Conservation (phyloP, 2,888 invertebrate genomes). For the Thereva nobilitata region DNA sequence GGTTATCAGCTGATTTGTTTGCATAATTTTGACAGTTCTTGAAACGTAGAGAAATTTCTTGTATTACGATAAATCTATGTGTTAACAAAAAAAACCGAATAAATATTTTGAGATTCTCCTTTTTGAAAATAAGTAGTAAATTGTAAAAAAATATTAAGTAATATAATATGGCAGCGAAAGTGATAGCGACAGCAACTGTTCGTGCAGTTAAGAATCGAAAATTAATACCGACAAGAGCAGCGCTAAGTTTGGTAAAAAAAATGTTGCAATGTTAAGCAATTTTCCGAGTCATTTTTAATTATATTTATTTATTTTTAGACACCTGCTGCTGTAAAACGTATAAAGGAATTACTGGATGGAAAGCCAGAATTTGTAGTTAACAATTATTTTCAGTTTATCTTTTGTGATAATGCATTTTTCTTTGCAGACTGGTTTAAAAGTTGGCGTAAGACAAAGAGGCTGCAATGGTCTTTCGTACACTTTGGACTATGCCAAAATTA, state of each 20-base stretch:
- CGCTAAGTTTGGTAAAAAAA: slow-evolving; percentile 72
- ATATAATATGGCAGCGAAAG: slow-evolving; percentile 71
- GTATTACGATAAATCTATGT: too few relatives aligned
- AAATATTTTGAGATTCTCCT: too few relatives aligned
- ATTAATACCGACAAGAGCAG: slow-evolving; percentile 80
- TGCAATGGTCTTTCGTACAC: slow-evolving; percentile 99
- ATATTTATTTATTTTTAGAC: slow-evolving; percentile 64
- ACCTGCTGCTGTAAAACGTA: slow-evolving; percentile 78
- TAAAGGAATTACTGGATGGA: slow-evolving; percentile 78
- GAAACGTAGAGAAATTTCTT: too few relatives aligned
- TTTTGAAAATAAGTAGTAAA: too few relatives aligned
- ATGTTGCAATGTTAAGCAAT: slow-evolving; percentile 59
- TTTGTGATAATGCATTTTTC: not conserved
- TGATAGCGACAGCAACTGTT: slow-evolving; percentile 85
- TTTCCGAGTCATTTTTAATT: slow-evolving; percentile 42
- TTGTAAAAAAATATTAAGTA: slow-evolving; percentile 46
- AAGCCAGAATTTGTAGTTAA: slow-evolving; percentile 66
- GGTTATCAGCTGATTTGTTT: slow-evolving; percentile 24
- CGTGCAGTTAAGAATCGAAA: slow-evolving; percentile 81
- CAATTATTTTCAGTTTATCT: slow-evolving; percentile 1
- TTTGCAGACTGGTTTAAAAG: slow-evolving; percentile 79
- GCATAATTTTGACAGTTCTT: slow-evolving; percentile 18
- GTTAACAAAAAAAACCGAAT: too few relatives aligned
- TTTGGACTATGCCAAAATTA: slow-evolving; percentile 87
- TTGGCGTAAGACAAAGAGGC: slow-evolving; percentile 95